Base-by-base conservation (phyloP, 2,797 vertebrate species). In the Cebuella pygmaea region DNA sequence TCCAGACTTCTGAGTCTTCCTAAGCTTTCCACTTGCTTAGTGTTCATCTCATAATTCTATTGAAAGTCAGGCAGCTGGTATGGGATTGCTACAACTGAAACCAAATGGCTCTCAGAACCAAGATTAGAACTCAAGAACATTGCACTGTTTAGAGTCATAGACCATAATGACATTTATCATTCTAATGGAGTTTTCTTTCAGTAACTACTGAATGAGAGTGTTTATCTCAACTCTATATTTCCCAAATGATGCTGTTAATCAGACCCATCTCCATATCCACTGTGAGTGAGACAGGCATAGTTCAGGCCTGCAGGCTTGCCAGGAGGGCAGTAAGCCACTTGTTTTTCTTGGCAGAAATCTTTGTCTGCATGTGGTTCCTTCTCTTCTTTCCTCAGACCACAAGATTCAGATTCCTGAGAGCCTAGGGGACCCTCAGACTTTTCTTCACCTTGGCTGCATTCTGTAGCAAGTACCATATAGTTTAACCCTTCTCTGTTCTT, bases 401-500 rank as follows among this genome's bases (percentile, higher is more conserved):
- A 0, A 1, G 78, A 94, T 95, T 11, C 84, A 84, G 30, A 95
- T 59, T 97, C 97, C 97, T 89, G 36, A 24, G 57, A 95, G 55
- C 87, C 97, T 76, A 24, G 41, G 96, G 96, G 98, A 97, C 96
- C 39, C 94, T 94, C 93, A 85, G 96, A 86, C 90, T 46, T 94
- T 91, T 33, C 67, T 78, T 96, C 55, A 64, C 95, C 90, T 96
- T 92, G 79, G 10, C 91, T 97, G 41, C 61, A 64, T 86, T 97
- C 97, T 97, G 98, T 98, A 89, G 97, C 96, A 82, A 99, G 94
- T 79, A 99, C 97, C 97, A 99, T 97, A 96, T 99, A 99, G 97
- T 98, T 99, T 97, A 99, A 97, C 39, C 98, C 98, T 72, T 99
- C 98, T 59, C 97, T 95, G 96, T 99, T 99, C 88, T 95, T 98